Conservation (phyloP, 2,797 vertebrate genomes). For the Tangara arthus region DNA sequence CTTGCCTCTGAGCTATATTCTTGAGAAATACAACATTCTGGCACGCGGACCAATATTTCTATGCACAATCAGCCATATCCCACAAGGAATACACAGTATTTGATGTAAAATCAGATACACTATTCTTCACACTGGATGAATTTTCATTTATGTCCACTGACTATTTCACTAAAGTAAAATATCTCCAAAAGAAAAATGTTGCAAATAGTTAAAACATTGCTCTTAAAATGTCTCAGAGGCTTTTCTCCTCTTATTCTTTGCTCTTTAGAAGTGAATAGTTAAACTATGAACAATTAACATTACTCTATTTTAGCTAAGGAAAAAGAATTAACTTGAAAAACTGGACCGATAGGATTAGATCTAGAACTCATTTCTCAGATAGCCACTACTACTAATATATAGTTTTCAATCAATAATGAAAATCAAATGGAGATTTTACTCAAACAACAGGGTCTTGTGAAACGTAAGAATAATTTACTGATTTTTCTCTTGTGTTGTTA, state of each 20-base stretch:
- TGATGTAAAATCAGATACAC: not conserved
- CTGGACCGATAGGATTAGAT: not conserved
- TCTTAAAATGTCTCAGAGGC: not conserved
- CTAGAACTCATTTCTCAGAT: not conserved
- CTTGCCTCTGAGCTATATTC: not conserved
- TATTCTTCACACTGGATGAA: not conserved
- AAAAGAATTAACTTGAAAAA: not conserved
- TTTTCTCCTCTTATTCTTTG: not conserved
- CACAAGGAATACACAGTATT: not conserved
- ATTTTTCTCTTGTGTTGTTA: not conserved
- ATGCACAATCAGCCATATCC: not conserved
- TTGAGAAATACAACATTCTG: not conserved
- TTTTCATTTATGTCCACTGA: not conserved
- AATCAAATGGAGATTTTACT: not conserved
- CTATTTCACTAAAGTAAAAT: not conserved
- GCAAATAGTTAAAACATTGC: not conserved
- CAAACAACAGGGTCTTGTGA: not conserved
- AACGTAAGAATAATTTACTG: not conserved
- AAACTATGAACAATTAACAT: not conserved
- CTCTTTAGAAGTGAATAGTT: not conserved
- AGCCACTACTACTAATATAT: not conserved
- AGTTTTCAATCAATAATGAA: not conserved
- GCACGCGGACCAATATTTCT: not conserved
- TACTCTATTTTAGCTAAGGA: not conserved
- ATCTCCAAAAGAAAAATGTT: not conserved